Evolutionary conservation across 2,797 vertebrate species (phyloP), one percentile per base, ranked within the genome.

Genomic region (Hafferia zeledoni): DNA sequence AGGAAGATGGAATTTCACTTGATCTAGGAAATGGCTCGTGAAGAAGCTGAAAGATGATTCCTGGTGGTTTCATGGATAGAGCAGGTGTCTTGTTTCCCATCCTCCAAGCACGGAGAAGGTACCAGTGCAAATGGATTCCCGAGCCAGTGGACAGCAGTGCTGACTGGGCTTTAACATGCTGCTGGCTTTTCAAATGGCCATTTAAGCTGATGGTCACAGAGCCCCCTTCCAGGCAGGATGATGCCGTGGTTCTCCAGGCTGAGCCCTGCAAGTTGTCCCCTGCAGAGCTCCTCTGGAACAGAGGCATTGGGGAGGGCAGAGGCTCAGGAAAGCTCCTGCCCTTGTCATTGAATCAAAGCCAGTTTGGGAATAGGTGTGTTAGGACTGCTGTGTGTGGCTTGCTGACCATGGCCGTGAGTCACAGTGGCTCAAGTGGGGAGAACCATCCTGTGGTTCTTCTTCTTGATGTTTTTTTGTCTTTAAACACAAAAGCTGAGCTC

Each of bases 1-100:
- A 89, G 70, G 44, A 59, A 82, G 95, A 64, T 64, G 90, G 88
- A 60, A 87, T 94, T 93, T 92, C 94, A 70, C 13, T 72, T 92
- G 87, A 43, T 93, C 33, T 92, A 87, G 93, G 92, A 95, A 93
- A 64, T 93, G 86, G 47, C 67, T 93, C 2, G 3, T 84, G 76
- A 84, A 89, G 23, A n/a, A 35, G 24, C 77, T 84, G 90, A 88
- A 94, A 91, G 85, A 46, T 69, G 80, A 94, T 90, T 92, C 86
- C 88, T 56, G 17, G 15, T 87, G 76, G 50, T 83, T 95, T 89
- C 70, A 35, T 82, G 91, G 74, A 56, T 30, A 53, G 75, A 70
- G 60, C 81, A 76, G 75, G 75, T 17, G 1, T 91, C 75, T 85
- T 59, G 68, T 92, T 93, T 85, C 88, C 41, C 64, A 0, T 85